These are phyloP conservation scores for Sarcophaga peregrina DNA, from an alignment of 1,140 invertebrate species.

Conservation along the genomic window DNA sequence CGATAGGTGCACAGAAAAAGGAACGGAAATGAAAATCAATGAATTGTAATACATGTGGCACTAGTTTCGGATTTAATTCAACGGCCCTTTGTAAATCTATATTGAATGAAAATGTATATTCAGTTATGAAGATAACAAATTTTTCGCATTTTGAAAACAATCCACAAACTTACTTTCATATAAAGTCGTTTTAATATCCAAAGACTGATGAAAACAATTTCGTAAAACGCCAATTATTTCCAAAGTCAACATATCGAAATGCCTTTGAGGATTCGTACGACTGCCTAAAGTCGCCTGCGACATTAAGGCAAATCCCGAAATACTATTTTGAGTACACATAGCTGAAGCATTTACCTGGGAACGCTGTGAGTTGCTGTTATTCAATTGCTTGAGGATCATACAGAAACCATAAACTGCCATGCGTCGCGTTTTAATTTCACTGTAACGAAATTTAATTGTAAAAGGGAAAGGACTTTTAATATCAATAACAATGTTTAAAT, in stretches of 20 bases:
- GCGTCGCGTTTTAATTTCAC: slow-evolving; percentile 54
- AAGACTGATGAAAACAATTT: slow-evolving; percentile 58
- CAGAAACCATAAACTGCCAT: slow-evolving; percentile 65
- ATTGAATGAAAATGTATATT: not conserved
- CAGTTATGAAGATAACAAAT: not conserved
- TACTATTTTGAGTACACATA: slow-evolving; percentile 61
- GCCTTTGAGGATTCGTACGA: slow-evolving; percentile 55
- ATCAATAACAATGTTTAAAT: not conserved
- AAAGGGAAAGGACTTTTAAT: not conserved
- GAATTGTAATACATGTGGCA: slow-evolving; percentile 62
- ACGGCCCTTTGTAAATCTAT: slow-evolving; percentile 62
- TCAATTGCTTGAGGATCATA: slow-evolving; percentile 63
- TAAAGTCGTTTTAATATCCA: slow-evolving; percentile 56
- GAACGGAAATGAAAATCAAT: slow-evolving; percentile 63
- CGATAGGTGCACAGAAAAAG: slow-evolving; percentile 53
- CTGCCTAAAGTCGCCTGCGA: slow-evolving; percentile 57
- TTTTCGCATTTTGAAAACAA: not conserved
- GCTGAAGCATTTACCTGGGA: slow-evolving; percentile 51
- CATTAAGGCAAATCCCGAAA: slow-evolving; percentile 63
- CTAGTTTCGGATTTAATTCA: slow-evolving; percentile 61
- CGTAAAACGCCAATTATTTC: slow-evolving; percentile 62
- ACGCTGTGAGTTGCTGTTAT: slow-evolving; percentile 60
- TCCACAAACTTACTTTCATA: slow-evolving; percentile 56
- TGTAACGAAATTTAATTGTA: slow-evolving; percentile 38
- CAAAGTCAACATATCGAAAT: slow-evolving; percentile 64